Evolutionary conservation across 2,888 invertebrate genomes (phyloP), one percentile per base, ranked within the genome.

Genomic region (Eustalomyia histrio): DNA sequence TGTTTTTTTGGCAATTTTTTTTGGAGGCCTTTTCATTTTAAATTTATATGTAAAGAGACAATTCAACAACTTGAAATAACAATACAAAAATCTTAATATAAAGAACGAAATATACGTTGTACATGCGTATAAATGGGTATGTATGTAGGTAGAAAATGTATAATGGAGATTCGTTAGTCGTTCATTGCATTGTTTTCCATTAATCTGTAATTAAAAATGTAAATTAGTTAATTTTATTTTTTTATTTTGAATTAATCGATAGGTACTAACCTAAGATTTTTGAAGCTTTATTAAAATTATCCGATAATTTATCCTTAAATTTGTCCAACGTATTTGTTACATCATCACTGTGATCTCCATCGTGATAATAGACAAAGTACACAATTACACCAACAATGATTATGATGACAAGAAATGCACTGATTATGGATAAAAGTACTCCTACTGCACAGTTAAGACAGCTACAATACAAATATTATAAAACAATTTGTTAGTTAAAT

Each of bases 381-480:
- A 88, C 83, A 1, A 87, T 76, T 5, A 88, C 47, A 3, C 87
- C 88, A 47, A 82, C 86, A 53, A 88, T 86, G 18, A 88, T 83
- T n/a, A 88, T 78, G 16, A 88, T 68, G 24, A 87, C 86, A 43
- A 88, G 64, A 57, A 87, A 86, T 18, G 87, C 85, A 63, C 87
- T 87, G 58, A 88, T 86, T n/a, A 88, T 84, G 6, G 88, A 88
- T 18, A 88, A 53, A 0, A 88, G 84, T 68, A 88, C 83, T 83
- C 85, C 88, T 7, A 89, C 84, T 21, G 88, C 88, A 71, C 88
- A 88, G 69, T 79, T 88, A 69, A 86, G 86, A 84, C 88, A 88
- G 83, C 88, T 88, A 80, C 52, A 85, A 85, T 1, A 29, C 35
- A 57, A 39, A 57, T 24, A 12, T 12, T 47, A 69, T 16, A 53